Percentiles rank a stretch among this genome's conserved stretches.
Conservation (phyloP, 2,888 invertebrate species). For the Aquatica leii region DNA sequence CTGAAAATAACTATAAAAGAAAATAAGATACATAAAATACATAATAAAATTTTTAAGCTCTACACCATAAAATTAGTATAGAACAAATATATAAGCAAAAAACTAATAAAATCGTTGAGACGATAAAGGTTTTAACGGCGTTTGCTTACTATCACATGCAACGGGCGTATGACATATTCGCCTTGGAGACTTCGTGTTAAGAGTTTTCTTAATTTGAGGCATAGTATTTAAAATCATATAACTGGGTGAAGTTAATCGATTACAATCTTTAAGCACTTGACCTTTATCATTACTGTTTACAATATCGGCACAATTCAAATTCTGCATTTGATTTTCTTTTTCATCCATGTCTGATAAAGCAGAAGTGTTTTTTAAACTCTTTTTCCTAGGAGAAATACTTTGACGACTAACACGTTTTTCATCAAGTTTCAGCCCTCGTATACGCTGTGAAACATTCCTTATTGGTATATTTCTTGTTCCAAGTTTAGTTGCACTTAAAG, state of each 20-base stretch:
- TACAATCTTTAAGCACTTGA: conserved; percentile 37
- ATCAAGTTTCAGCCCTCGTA: conserved; percentile 46
- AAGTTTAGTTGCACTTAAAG: conserved; percentile 18
- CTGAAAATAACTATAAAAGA: no score
- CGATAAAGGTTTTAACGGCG: conserved; percentile 64
- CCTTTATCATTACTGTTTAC: conserved; percentile 34
- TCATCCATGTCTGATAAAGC: conserved; percentile 15
- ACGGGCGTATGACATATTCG: conserved; percentile 63
- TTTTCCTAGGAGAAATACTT: conserved; percentile 51
- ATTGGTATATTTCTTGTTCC: conserved; percentile 43
- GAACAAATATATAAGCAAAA: no score
- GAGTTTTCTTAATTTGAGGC: conserved; percentile 69
- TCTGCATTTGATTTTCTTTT: conserved; percentile 38
- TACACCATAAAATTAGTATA: no score
- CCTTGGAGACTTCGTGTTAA: conserved; percentile 66
- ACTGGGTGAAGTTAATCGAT: conserved; percentile 35
- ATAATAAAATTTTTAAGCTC: no score
- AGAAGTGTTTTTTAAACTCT: conserved; percentile 24
- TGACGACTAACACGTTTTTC: conserved; percentile 50
- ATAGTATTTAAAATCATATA: conserved; percentile 53
- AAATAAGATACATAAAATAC: no score
- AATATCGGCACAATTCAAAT: conserved; percentile 32
- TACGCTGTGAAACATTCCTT: conserved; percentile 44
- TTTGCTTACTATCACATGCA: conserved; percentile 63
- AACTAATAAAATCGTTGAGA: conserved; percentile 6